Base-by-base conservation (phyloP, 2,113 vertebrate genomes). In the Sterna hirundo region DNA sequence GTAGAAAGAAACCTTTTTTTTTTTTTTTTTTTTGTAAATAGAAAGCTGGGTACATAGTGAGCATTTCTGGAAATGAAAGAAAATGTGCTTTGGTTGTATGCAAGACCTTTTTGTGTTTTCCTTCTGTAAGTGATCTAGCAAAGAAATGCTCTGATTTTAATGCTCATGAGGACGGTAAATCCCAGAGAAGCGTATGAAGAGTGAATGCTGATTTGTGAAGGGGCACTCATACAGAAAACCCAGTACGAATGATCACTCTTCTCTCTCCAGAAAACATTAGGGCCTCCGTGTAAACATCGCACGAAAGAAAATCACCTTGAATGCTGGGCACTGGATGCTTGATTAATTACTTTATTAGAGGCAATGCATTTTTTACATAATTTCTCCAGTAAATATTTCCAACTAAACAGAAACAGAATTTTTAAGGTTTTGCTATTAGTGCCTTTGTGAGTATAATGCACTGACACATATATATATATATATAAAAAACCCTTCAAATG, bases 211-310 rank as follows among this genome's bases (percentile, higher is more conserved):
- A 71, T 88, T 75, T 75, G 18, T 66, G 29, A 91, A 92, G 47
- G 22, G 13, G 6, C 26, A 36, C 5, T 86, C 17, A n/a, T 16
- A 81, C 13, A 78, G 57, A 75, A 93, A 91, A 88, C 6, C 9
- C 34, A 0, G 1, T 26, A 42, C 1, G 0, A 69, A 49, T 54
- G 25, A 52, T 84, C 0, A 0, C 4, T 71, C n/a, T 55, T 77
- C 16, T 71, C 38, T 74, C 21, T 32, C 22, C 54, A 70, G 62
- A 58, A 79, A 70, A 70, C 6, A 29, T 3, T 3, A 77, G 83
- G 23, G 32, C 34, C 17, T 62, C 36, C 30, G 25, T 14, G 15
- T 57, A 83, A 54, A 80, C 38, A 32, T 22, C 22, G 55, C 10
- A 7, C 1, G 3, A 6, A 81, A 54, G 49, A 93, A 94, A 80